These are phyloP conservation scores for Emydocephalus ijimae DNA, from an alignment of 2,113 vertebrate genomes.

Conservation along the genomic window DNA sequence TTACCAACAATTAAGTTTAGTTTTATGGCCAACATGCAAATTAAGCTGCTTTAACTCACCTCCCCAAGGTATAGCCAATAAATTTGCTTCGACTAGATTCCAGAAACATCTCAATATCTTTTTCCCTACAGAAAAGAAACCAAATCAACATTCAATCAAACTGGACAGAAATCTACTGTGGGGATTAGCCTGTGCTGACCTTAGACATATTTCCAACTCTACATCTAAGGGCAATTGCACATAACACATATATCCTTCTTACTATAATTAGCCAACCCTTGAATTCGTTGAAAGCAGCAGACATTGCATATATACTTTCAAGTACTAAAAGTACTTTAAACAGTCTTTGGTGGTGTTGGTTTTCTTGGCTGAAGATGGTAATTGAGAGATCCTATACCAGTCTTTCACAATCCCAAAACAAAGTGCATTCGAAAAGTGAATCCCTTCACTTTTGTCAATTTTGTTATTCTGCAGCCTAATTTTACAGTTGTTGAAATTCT, in stretches of 20 bases:
- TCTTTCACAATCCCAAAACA: neutral
- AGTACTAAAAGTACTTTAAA: neutral
- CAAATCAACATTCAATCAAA: neutral
- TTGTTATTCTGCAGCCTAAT: too few species aligned
- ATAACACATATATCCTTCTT: neutral
- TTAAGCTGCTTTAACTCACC: constrained; percentile 66
- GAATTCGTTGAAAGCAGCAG: neutral
- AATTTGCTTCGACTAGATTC: constrained; percentile 98
- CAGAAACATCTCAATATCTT: constrained; percentile 96
- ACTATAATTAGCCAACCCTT: neutral
- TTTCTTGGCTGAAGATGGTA: neutral
- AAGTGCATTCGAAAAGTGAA: too few species aligned
- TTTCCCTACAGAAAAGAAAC: constrained; percentile 77
- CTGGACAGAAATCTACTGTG: neutral
- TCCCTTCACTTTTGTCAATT: too few species aligned
- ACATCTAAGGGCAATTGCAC: neutral
- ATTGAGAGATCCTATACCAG: neutral
- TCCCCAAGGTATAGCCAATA: constrained; percentile 94
- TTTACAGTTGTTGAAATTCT: too few species aligned
- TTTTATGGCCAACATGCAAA: rapidly evolving
- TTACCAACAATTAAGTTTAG: rapidly evolving
- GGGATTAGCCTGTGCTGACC: neutral
- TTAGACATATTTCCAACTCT: neutral
- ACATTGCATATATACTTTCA: neutral
- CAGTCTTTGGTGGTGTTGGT: neutral